phyloP scores from a whole-genome alignment of 2,113 vertebrate species.

The Heliornis fulica region DNA sequence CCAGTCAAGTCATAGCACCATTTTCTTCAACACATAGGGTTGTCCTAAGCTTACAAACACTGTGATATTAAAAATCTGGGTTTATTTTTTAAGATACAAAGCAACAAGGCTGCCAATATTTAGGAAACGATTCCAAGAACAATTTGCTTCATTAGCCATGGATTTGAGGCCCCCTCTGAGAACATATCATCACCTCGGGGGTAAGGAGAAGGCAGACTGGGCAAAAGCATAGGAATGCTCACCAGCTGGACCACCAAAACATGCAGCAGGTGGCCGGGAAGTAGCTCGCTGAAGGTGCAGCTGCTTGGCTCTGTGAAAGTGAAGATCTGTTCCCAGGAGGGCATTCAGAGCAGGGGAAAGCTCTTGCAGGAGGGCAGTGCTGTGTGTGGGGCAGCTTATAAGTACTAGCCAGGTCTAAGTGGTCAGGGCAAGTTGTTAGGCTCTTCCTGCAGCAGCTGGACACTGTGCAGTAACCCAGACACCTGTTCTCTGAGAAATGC shows the following conservation, averaged over 20 bases:
- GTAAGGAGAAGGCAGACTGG: not conserved
- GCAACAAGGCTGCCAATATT: not conserved
- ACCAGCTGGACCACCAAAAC: slow-evolving; percentile 42
- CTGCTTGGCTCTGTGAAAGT: not conserved
- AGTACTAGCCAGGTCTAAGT: fast-evolving
- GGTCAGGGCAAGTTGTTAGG: fast-evolving
- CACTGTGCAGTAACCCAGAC: not conserved
- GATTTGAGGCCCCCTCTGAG: not conserved
- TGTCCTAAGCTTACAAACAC: not conserved
- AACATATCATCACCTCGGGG: not conserved
- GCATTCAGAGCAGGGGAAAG: not conserved
- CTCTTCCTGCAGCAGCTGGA: not conserved
- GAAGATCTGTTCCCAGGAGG: not conserved
- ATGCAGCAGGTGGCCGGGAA: not conserved
- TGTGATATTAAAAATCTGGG: not conserved
- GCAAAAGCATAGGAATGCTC: not conserved
- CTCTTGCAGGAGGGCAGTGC: fast-evolving
- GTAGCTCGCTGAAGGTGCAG: not conserved
- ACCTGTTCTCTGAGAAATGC: not conserved
- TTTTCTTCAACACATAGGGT: not conserved
- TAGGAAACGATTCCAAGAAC: not conserved
- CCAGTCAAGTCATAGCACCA: not conserved
- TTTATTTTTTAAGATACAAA: not conserved
- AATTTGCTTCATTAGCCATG: slow-evolving; percentile 14
- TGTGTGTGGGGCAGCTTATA: not conserved